Percentiles rank a stretch among this genome's conserved stretches.
phyloP scores from a whole-genome alignment of 2,113 vertebrate species.

The Greenwoodochromis staneri region DNA sequence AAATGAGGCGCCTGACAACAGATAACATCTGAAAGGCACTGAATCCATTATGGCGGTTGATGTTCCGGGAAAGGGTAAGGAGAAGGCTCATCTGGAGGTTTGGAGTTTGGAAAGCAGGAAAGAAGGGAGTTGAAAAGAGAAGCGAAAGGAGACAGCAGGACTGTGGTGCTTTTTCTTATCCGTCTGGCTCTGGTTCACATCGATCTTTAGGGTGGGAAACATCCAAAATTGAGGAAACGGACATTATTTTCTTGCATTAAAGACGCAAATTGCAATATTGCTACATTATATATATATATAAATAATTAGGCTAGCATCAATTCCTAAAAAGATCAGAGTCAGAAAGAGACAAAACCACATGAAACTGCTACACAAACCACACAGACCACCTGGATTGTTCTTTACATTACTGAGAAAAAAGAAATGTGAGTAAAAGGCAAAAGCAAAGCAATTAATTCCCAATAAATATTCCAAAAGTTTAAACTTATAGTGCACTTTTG shows the following conservation, averaged over 20 bases:
- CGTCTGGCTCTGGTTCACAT: background rate
- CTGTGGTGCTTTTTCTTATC: background rate
- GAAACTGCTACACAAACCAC: background rate
- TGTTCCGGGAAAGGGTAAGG: conserved; percentile 30
- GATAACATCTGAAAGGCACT: conserved; percentile 52
- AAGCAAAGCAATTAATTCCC: background rate
- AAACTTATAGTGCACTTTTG: background rate
- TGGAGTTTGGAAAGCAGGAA: background rate
- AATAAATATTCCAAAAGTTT: background rate
- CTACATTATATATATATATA: background rate
- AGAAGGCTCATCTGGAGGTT: background rate
- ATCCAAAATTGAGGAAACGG: background rate
- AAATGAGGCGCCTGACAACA: conserved; percentile 41
- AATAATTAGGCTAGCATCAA: background rate
- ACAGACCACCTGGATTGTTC: background rate
- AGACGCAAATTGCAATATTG: background rate
- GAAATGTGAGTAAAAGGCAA: background rate
- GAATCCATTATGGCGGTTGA: conserved; percentile 51
- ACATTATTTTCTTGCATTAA: background rate
- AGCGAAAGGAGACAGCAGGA: background rate
- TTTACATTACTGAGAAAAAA: background rate
- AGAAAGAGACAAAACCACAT: background rate
- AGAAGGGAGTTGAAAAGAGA: background rate
- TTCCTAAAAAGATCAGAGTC: background rate
- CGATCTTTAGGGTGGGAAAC: background rate